Evolutionary conservation across 2,888 invertebrate genomes (phyloP).

Genomic region (Oligia latruncula): DNA sequence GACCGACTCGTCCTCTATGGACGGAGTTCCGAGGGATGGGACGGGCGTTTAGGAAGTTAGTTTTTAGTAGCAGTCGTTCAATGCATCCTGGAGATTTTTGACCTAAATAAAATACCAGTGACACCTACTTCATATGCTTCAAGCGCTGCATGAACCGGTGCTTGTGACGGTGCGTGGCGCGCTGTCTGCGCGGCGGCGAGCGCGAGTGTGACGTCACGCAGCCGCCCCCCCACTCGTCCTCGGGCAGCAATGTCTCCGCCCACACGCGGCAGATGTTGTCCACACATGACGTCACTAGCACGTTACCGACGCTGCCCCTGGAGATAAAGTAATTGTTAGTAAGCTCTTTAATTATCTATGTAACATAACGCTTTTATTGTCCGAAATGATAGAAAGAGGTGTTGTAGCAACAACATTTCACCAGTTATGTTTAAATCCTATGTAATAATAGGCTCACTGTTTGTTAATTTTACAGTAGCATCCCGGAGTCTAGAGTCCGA

Average conservation of each 20-base stretch:
- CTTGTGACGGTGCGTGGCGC: constrained; percentile 97
- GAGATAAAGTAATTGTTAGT: too few relatives aligned
- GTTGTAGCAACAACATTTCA: not conserved
- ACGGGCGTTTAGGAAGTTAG: not conserved
- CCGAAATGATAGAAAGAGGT: not conserved
- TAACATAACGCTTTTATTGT: not conserved
- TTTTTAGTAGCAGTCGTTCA: not conserved
- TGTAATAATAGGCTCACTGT: not conserved
- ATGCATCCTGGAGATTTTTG: not conserved
- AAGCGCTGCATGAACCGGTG: constrained; percentile 98
- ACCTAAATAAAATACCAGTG: not conserved
- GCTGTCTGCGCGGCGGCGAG: constrained; percentile 92
- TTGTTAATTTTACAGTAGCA: too few relatives aligned
- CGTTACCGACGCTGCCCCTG: constrained; percentile 99
- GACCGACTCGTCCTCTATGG: constrained; percentile 94
- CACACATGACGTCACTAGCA: constrained; percentile 98
- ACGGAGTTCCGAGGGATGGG: not conserved
- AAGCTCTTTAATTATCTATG: not conserved
- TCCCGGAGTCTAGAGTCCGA: not conserved
- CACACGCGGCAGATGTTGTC: constrained; percentile 99
- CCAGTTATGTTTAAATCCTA: not conserved
- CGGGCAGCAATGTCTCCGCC: constrained; percentile 99
- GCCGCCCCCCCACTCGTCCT: constrained; percentile 94
- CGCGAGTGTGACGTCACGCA: constrained; percentile 91
- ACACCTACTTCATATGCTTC: constrained; percentile 97